Percentiles rank a stretch among this genome's conserved stretches.
Conservation (phyloP, 1,140 invertebrate genomes). For the Pollicipes pollicipes region DNA sequence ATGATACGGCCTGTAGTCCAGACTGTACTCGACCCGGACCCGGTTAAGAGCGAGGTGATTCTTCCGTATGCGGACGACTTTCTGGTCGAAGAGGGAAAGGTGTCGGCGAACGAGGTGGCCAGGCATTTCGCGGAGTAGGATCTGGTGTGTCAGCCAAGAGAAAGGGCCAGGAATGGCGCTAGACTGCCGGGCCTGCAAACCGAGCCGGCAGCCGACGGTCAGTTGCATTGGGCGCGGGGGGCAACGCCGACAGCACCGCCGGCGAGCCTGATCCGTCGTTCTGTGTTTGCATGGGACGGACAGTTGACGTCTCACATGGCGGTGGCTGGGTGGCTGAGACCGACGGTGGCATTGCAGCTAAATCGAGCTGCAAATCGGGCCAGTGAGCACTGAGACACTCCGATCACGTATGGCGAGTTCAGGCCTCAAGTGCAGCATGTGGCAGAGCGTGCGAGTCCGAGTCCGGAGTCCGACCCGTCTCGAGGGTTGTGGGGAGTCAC, state of each 20-base stretch:
- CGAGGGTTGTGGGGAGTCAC: not conserved
- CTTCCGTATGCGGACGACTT: constrained; percentile 3
- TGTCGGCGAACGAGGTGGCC: not conserved
- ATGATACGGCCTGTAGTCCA: too few relatives aligned
- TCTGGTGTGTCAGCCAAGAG: not conserved
- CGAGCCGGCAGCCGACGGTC: not conserved
- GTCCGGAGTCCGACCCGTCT: not conserved
- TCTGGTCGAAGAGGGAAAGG: constrained; percentile 7
- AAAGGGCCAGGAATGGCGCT: constrained; percentile 1
- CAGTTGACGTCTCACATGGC: not conserved
- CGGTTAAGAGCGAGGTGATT: not conserved
- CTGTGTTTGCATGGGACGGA: not conserved
- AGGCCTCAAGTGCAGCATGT: not conserved
- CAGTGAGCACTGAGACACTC: not conserved
- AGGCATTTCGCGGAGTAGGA: not conserved
- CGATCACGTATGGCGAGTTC: not conserved
- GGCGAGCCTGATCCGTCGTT: not conserved
- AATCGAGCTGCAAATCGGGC: not conserved
- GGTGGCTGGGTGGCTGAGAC: not conserved
- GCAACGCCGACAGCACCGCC: not conserved
- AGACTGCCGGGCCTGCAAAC: not conserved
- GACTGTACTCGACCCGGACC: too few relatives aligned
- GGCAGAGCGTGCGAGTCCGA: too few relatives aligned
- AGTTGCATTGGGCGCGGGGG: not conserved
- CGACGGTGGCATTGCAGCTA: not conserved